Conservation (phyloP, 2,797 vertebrate species). For the Brachymystax lenok region DNA sequence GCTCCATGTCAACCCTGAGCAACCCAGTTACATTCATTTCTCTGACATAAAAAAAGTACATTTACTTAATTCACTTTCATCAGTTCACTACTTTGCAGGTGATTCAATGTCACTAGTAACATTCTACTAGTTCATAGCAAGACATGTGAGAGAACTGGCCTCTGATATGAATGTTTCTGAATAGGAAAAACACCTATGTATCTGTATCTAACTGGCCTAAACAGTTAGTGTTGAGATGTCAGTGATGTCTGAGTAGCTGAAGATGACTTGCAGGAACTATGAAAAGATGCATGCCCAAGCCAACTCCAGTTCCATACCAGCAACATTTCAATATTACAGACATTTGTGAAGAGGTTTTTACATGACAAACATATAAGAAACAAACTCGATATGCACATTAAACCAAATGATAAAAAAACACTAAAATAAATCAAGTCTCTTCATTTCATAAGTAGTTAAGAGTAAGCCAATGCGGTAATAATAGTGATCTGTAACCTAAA, state of each 20-base stretch:
- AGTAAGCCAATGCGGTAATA: constrained; percentile 42
- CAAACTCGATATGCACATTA: constrained; percentile 63
- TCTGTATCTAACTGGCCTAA: background rate
- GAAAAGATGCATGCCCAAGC: constrained; percentile 48
- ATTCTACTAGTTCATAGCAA: constrained; percentile 20
- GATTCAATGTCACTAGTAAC: constrained; percentile 33
- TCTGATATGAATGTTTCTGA: background rate
- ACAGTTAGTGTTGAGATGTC: constrained; percentile 1
- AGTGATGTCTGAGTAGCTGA: background rate
- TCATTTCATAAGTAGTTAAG: constrained; percentile 71
- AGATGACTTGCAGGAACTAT: background rate
- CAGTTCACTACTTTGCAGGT: constrained; percentile 57
- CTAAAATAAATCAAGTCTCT: constrained; percentile 74
- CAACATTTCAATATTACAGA: constrained; percentile 55
- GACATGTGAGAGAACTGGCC: background rate
- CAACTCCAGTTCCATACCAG: constrained; percentile 57
- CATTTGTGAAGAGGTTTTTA: constrained; percentile 26
- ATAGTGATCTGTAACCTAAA: constrained; percentile 70
- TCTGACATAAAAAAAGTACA: constrained; percentile 84
- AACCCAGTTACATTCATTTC: constrained; percentile 91
- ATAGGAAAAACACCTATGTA: background rate
- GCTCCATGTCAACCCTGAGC: constrained; percentile 89
- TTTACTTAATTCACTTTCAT: constrained; percentile 67
- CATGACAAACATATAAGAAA: constrained; percentile 28
- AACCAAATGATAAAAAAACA: constrained; percentile 49